Evolutionary conservation across 2,113 vertebrate species (phyloP).

Genomic region (Dascyllus trimaculatus): DNA sequence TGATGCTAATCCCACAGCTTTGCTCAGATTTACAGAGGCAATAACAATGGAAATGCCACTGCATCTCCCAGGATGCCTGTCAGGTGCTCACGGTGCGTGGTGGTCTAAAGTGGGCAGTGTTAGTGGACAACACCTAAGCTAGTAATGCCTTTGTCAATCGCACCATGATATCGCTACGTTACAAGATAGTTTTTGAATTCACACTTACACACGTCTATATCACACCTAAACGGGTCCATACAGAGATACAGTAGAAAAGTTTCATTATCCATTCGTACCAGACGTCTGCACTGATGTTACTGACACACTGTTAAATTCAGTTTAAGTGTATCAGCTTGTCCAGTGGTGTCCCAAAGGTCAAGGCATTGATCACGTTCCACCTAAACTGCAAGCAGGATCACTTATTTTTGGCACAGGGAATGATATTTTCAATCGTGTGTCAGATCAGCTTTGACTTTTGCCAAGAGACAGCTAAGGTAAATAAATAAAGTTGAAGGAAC

Average conservation of each 20-base stretch:
- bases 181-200: neutral
- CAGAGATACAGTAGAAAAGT: neutral
- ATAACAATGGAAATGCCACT: conserved; percentile 67
- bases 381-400: too few species aligned
- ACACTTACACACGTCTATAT: neutral
- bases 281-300: neutral
- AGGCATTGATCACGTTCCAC: neutral
- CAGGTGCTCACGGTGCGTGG: conserved; percentile 7
- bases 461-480: neutral
- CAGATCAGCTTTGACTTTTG: neutral
- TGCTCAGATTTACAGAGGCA: conserved; percentile 81
- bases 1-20: conserved; percentile 87
- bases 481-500: neutral
- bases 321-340: neutral
- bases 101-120: conserved; percentile 5
- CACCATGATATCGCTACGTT: neutral
- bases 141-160: conserved; percentile 23
- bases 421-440: too few species aligned
- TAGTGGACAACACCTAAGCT: conserved; percentile 26
- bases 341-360: neutral
- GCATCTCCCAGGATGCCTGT: conserved; percentile 36
- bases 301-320: neutral
- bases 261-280: too few species aligned
- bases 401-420: too few species aligned
- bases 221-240: neutral